These are phyloP conservation scores for Misgurnus mizolepis DNA, from an alignment of 2,113 vertebrate genomes.

Conservation along the genomic window DNA sequence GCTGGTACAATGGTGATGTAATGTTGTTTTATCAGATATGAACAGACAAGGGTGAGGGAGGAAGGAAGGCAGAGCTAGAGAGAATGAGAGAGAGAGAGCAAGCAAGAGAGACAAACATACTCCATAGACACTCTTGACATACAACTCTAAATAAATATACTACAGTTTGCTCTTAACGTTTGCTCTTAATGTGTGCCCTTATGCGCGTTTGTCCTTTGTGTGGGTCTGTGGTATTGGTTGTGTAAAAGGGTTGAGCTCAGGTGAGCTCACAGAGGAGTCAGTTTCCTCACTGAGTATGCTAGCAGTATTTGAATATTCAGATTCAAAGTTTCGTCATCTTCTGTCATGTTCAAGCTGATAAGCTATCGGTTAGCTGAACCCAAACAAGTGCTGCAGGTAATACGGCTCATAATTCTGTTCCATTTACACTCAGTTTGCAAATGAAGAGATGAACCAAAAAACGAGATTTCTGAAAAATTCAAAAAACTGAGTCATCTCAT, in stretches of 20 bases:
- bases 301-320: conserved; percentile 40
- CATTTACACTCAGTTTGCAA: neutral
- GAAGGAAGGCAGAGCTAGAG: neutral
- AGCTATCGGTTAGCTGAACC: conserved; percentile 7
- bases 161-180: neutral
- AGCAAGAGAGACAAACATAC: neutral
- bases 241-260: conserved; percentile 3
- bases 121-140: conserved; percentile 11
- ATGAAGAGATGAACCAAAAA: neutral
- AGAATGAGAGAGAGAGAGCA: conserved; percentile 3
- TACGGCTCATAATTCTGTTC: conserved; percentile 1
- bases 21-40: neutral
- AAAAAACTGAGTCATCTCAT: too few relatives aligned
- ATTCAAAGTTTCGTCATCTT: neutral
- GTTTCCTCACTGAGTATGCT: neutral
- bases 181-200: neutral
- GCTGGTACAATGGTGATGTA: conserved; percentile 26
- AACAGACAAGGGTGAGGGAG: neutral
- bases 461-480: neutral
- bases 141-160: neutral
- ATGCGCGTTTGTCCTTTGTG: neutral
- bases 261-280: conserved; percentile 18
- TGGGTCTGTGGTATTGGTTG: neutral
- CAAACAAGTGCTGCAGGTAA: neutral
- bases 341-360: conserved; percentile 28